Evolutionary conservation across 1,140 invertebrate species (phyloP), one percentile per base, ranked within the genome.

Genomic region (Yoshiicerus persimilis): DNA sequence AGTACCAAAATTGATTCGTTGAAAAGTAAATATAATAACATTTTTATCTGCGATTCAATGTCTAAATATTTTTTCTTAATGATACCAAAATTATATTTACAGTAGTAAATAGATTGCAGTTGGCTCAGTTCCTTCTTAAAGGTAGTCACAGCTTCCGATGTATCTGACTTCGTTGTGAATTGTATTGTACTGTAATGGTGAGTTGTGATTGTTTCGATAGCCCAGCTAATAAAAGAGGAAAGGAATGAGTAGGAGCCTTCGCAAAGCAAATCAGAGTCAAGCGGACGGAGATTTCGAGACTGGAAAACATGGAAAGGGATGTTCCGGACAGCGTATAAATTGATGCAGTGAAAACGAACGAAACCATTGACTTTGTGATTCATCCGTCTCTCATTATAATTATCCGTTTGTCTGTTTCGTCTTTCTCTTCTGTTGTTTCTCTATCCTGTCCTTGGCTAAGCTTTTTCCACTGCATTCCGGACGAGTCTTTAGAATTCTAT

Each of bases 291-390:
- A 80, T 32, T 32, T 80, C 30, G 20, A 36, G 34, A 80, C 4
- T 80, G 75, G 75, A n/a, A 80, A 80, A 80, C 75, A 80, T 80
- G 75, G 75, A 80, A 80, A 80, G 75, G 75, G 75, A 80, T 80
- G 75, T 80, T 80, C 75, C 75, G 75, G 34, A 80, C 75, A 80
- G 32, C 30, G 75, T 36, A 80, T 80, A 80, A 80, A 80, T 80
- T 80, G 75, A 80, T 80, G 75, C 75, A 80, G 30, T 27, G 66
- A 70, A 70, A 70, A 70, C 30, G 66, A 70, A 36, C 34, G 75
- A 80, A 80, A 32, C 34, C 75, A 80, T 80, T 80, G 75, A 80
- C 75, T 80, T 80, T 80, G 75, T 80, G 75, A 80, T 80, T 80
- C 75, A 80, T 80, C 75, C 32, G 75, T 80, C 75, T 80, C 75